phyloP scores from a whole-genome alignment of 2,113 vertebrate genomes.

The Ageneiosus marmoratus region DNA sequence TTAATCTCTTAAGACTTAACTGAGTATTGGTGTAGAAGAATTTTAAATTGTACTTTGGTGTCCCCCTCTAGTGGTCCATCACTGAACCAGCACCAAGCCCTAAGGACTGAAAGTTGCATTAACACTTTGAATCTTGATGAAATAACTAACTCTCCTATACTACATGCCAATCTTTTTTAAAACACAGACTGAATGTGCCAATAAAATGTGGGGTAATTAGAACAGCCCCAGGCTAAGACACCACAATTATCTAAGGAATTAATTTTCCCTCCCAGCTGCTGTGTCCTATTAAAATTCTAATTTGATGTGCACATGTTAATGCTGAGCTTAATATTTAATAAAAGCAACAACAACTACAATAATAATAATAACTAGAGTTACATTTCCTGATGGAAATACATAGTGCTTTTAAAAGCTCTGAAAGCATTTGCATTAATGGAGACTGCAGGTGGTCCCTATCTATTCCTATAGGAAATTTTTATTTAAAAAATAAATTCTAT shows the following conservation, averaged over 20 bases:
- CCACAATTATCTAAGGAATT: conserved; percentile 30
- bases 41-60: neutral
- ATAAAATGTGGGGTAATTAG: conserved; percentile 48
- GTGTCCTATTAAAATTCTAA: conserved; percentile 12
- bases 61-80: conserved; percentile 35
- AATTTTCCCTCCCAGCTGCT: neutral
- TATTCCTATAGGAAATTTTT: no score
- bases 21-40: neutral
- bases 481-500: no score
- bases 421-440: no score
- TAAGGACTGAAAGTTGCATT: neutral
- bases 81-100: neutral
- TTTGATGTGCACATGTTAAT: neutral
- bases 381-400: no score
- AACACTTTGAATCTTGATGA: neutral
- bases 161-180: neutral
- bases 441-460: no score
- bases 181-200: conserved; percentile 23
- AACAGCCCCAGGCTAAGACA: conserved; percentile 35
- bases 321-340: neutral
- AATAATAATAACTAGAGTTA: neutral
- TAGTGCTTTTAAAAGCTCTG: no score
- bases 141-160: neutral
- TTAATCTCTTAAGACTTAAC: neutral
- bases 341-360: neutral